A percentile compares a stretch with the other conserved stretches of the same genome.
These are phyloP conservation scores for Pogonocherus hispidulus DNA, from an alignment of 2,888 invertebrate species.

Conservation along the genomic window DNA sequence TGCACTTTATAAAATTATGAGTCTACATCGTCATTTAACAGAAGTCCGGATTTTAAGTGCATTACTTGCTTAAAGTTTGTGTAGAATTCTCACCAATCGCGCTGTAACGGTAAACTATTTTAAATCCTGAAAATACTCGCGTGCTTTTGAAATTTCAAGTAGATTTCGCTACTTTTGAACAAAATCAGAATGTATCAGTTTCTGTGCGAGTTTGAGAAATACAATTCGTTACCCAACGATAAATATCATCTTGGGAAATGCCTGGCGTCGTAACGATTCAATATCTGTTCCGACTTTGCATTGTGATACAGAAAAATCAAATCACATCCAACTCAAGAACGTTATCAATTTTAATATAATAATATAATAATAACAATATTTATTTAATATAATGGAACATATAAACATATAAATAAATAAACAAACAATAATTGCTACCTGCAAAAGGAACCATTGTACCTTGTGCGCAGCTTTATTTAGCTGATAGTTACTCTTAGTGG, in stretches of 20 bases:
- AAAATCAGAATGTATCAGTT: neutral
- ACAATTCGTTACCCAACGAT: neutral
- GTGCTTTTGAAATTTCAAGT: slow-evolving; percentile 6
- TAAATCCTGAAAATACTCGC: slow-evolving; percentile 5
- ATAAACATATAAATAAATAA: too few relatives aligned
- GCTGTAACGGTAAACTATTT: neutral
- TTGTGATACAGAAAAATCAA: too few relatives aligned
- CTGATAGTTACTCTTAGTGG: too few relatives aligned
- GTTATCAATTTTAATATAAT: too few relatives aligned
- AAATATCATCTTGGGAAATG: neutral
- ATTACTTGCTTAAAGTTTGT: neutral
- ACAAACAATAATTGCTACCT: too few relatives aligned
- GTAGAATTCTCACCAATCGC: neutral
- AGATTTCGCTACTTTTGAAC: neutral
- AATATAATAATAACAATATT: too few relatives aligned
- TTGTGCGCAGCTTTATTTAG: too few relatives aligned
- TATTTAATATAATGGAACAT: too few relatives aligned
- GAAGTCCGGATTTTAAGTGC: neutral
- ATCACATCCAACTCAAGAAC: too few relatives aligned
- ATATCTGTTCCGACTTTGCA: neutral
- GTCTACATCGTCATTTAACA: neutral
- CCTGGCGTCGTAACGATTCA: neutral
- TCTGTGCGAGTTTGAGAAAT: neutral
- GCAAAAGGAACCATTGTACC: too few relatives aligned
- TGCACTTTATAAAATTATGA: neutral